A percentile compares a stretch with the other conserved stretches of the same genome.
These are phyloP conservation scores for Synchiropus splendidus DNA, from an alignment of 2,113 vertebrate species.

Conservation along the genomic window DNA sequence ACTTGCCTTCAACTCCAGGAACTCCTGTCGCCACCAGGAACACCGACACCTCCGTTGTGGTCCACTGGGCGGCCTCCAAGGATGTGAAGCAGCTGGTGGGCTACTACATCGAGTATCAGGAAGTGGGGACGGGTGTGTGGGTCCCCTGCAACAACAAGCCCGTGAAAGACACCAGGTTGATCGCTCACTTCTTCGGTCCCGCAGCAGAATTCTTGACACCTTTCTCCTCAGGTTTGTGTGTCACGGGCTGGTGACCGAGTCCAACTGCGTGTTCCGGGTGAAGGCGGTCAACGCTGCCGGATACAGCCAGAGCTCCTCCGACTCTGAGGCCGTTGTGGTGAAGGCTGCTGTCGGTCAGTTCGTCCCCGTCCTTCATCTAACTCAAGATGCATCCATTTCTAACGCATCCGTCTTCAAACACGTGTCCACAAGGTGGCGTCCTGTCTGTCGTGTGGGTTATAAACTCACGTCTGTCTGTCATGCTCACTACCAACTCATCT, in stretches of 20 bases:
- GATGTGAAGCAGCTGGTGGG: constrained; percentile 79
- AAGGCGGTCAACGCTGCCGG: constrained; percentile 95
- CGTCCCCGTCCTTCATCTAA: background rate
- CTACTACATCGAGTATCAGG: constrained; percentile 86
- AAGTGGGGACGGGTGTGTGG: constrained; percentile 82
- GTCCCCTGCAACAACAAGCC: constrained; percentile 95
- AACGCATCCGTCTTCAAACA: no score
- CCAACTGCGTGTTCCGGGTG: constrained; percentile 82
- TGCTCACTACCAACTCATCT: no score
- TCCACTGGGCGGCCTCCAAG: constrained; percentile 78
- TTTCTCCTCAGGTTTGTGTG: constrained; percentile 80
- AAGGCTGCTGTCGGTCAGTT: constrained; percentile 85
- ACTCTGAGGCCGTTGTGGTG: constrained; percentile 82
- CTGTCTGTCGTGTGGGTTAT: no score
- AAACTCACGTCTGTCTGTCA: no score
- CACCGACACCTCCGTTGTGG: constrained; percentile 82
- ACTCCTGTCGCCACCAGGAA: constrained; percentile 76
- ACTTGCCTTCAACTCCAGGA: constrained; percentile 80
- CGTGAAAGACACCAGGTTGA: constrained; percentile 82
- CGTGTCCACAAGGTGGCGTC: no score
- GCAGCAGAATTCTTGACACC: background rate
- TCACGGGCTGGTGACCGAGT: constrained; percentile 76
- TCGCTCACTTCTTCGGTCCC: background rate
- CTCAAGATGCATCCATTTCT: constrained; percentile 3
- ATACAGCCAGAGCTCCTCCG: constrained; percentile 80